Conservation (phyloP, 2,797 vertebrate species). For the Paratrypauchen microcephalus region DNA sequence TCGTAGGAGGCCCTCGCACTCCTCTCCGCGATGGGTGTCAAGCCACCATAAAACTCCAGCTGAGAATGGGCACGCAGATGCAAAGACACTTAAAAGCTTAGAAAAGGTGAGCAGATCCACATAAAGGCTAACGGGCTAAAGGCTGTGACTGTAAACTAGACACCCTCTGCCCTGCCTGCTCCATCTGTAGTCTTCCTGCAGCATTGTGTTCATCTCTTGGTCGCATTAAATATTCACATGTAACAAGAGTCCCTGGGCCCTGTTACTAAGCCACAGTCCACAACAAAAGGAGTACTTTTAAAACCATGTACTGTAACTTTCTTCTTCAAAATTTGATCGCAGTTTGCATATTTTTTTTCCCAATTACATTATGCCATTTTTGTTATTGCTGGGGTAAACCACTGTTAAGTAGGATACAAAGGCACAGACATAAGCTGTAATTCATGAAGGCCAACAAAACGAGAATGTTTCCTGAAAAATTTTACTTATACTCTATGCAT, state of each 20-base stretch:
- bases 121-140: slow-evolving; percentile 35
- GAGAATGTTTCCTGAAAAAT: neutral
- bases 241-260: slow-evolving; percentile 74
- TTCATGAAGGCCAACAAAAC: neutral
- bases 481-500: neutral
- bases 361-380: neutral
- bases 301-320: slow-evolving; percentile 24
- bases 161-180: slow-evolving; percentile 54
- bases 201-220: slow-evolving; percentile 75
- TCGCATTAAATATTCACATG: slow-evolving; percentile 80
- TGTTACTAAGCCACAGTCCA: slow-evolving; percentile 75
- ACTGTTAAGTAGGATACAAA: neutral
- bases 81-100: slow-evolving; percentile 15
- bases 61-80: slow-evolving; percentile 33
- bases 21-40: slow-evolving; percentile 69
- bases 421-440: neutral
- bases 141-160: slow-evolving; percentile 65
- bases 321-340: slow-evolving; percentile 7
- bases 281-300: slow-evolving; percentile 63
- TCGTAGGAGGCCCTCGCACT: slow-evolving; percentile 55
- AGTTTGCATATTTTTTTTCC: neutral
- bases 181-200: slow-evolving; percentile 65
- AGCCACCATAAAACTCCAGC: slow-evolving; percentile 69
- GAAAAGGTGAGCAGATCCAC: slow-evolving; percentile 28
- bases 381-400: neutral